Percentiles rank a stretch among this genome's conserved stretches.
Conservation (phyloP, 1,140 invertebrate genomes). For the Chironomus striatipennis region DNA sequence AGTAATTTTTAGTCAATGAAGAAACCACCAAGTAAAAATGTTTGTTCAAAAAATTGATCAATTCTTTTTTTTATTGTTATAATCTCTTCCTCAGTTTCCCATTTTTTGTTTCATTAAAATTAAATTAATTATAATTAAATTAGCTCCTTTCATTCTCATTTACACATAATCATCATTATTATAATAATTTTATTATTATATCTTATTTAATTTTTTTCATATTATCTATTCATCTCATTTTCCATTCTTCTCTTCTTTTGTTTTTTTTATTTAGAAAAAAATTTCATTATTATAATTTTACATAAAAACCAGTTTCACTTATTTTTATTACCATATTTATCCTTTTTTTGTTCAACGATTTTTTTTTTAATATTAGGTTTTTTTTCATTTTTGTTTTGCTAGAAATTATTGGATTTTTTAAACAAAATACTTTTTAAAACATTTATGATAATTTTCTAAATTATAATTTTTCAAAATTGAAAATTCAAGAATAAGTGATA, state of each 20-base stretch:
- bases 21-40: constrained; percentile 17
- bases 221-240: not conserved
- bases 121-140: constrained; percentile 1
- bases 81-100: not conserved
- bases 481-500: too few relatives aligned
- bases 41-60: constrained; percentile 18
- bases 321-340: not conserved
- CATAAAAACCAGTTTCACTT: not conserved
- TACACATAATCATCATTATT: constrained; percentile 1
- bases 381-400: too few relatives aligned
- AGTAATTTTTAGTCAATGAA: constrained; percentile 8
- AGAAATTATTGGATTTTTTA: too few relatives aligned
- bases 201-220: not conserved
- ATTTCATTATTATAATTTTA: not conserved
- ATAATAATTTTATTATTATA: too few relatives aligned
- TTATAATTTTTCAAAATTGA: too few relatives aligned
- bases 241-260: not conserved
- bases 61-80: constrained; percentile 24
- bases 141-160: not conserved
- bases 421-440: too few relatives aligned
- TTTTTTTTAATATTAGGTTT: too few relatives aligned
- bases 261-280: constrained; percentile 9
- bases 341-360: not conserved
- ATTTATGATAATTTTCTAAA: too few relatives aligned
- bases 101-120: not conserved